A percentile compares a stretch with the other conserved stretches of the same genome.
phyloP scores from a whole-genome alignment of 2,888 invertebrate genomes.

The Gymnocheta viridis region DNA sequence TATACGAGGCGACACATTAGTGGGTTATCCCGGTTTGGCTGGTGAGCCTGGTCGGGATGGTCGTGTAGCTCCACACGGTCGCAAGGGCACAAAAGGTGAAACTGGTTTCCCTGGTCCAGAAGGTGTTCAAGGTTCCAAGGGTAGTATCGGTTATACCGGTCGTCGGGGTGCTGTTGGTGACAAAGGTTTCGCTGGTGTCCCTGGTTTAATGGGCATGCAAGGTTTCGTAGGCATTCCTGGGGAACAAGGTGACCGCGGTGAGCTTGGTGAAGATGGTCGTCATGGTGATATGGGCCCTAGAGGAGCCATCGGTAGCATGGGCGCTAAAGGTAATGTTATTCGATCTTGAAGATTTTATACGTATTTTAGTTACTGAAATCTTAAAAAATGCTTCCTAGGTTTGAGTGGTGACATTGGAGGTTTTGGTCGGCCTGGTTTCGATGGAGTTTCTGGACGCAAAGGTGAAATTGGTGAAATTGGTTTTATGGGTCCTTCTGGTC shows the following conservation, averaged over 20 bases:
- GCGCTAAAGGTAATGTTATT: conserved; percentile 79
- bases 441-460: conserved; percentile 77
- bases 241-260: conserved; percentile 83
- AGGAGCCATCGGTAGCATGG: conserved; percentile 81
- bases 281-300: conserved; percentile 77
- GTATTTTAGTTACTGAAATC: neutral
- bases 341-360: neutral
- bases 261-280: conserved; percentile 83
- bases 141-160: conserved; percentile 83
- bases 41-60: conserved; percentile 82
- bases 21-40: conserved; percentile 79
- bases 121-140: conserved; percentile 81
- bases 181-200: conserved; percentile 77
- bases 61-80: conserved; percentile 78
- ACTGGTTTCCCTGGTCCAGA: conserved; percentile 79
- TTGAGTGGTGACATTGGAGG: conserved; percentile 76
- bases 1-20: conserved; percentile 80
- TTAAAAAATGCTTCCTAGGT: conserved; percentile 68
- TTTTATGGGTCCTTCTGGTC: conserved; percentile 73
- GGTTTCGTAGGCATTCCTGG: conserved; percentile 79
- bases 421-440: conserved; percentile 75
- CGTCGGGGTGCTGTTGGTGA: conserved; percentile 82
- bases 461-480: conserved; percentile 77
- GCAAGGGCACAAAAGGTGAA: conserved; percentile 82
- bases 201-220: conserved; percentile 73